Percentiles rank a stretch among this genome's conserved stretches.
Evolutionary conservation across 1,140 invertebrate species (phyloP).

Genomic region (Lysiphlebus fabarum): DNA sequence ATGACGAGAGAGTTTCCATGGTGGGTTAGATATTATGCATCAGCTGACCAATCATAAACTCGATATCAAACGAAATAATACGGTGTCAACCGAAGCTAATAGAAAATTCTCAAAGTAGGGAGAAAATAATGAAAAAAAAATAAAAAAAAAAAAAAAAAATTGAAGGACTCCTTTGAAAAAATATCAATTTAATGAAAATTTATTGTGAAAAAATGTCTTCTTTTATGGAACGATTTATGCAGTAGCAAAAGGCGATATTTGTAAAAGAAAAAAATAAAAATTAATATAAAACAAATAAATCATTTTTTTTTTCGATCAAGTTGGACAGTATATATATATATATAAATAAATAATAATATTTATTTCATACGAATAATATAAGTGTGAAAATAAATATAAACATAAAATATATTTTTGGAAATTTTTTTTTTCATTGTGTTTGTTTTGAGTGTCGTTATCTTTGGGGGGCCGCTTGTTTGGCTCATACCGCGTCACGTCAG

Average conservation of each 20-base stretch:
- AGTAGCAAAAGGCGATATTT: constrained; percentile 38
- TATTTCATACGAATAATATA: too few relatives aligned
- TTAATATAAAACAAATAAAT: constrained; percentile 10
- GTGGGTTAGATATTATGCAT: too few relatives aligned
- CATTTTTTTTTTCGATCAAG: background rate
- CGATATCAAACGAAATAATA: too few relatives aligned
- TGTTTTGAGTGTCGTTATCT: too few relatives aligned
- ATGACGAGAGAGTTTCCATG: too few relatives aligned
- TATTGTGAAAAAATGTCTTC: constrained; percentile 42
- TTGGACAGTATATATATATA: constrained; percentile 14
- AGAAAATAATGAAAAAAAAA: too few relatives aligned
- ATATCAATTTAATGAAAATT: background rate
- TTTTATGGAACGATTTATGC: constrained; percentile 50
- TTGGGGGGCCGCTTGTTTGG: too few relatives aligned
- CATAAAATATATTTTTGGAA: background rate
- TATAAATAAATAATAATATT: background rate
- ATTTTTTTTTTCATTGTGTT: too few relatives aligned
- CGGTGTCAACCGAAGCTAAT: too few relatives aligned
- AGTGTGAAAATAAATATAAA: background rate
- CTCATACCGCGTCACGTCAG: background rate
- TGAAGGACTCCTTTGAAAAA: constrained; percentile 7
- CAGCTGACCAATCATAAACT: too few relatives aligned
- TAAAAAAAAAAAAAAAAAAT: background rate
- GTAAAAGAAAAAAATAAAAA: constrained; percentile 19
- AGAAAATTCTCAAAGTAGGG: background rate